Conservation (phyloP, 2,888 invertebrate genomes). For the Miltochrista miniata region DNA sequence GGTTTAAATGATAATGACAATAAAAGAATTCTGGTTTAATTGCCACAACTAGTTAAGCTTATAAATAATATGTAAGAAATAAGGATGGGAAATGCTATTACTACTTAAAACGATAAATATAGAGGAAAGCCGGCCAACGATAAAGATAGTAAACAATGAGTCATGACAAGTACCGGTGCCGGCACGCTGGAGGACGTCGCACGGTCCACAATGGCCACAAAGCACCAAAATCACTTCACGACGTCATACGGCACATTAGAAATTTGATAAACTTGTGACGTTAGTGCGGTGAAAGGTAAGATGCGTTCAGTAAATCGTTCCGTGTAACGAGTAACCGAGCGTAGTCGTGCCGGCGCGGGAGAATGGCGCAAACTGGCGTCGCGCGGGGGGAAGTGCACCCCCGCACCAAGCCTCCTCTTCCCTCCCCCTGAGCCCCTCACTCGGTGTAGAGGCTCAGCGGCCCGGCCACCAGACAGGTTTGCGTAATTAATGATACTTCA, state of each 20-base stretch:
- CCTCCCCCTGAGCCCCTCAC: constrained; percentile 35
- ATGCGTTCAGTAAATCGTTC: constrained; percentile 73
- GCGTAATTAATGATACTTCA: constrained; percentile 78
- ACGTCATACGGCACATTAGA: constrained; percentile 67
- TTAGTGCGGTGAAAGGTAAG: constrained; percentile 78
- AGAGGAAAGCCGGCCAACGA: constrained; percentile 51
- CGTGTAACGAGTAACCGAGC: constrained; percentile 70
- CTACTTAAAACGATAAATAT: constrained; percentile 30
- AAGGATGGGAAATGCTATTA: not conserved
- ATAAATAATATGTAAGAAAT: not conserved
- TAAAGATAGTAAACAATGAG: constrained; percentile 61
- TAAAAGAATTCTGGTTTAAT: constrained; percentile 8
- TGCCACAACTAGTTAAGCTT: constrained; percentile 7
- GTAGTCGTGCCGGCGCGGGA: constrained; percentile 75
- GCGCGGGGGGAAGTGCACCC: constrained; percentile 54
- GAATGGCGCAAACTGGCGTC: constrained; percentile 78
- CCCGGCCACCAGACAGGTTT: constrained; percentile 73
- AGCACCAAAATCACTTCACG: constrained; percentile 79
- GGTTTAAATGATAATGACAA: constrained; percentile 6
- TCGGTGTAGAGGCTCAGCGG: constrained; percentile 40
- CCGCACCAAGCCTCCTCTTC: constrained; percentile 21
- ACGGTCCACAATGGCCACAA: constrained; percentile 70
- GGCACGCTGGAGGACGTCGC: constrained; percentile 49
- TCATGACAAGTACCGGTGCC: constrained; percentile 65
- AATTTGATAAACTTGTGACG: constrained; percentile 66